These are phyloP conservation scores for Pionites leucogaster DNA, from an alignment of 2,113 vertebrate species.

Conservation along the genomic window DNA sequence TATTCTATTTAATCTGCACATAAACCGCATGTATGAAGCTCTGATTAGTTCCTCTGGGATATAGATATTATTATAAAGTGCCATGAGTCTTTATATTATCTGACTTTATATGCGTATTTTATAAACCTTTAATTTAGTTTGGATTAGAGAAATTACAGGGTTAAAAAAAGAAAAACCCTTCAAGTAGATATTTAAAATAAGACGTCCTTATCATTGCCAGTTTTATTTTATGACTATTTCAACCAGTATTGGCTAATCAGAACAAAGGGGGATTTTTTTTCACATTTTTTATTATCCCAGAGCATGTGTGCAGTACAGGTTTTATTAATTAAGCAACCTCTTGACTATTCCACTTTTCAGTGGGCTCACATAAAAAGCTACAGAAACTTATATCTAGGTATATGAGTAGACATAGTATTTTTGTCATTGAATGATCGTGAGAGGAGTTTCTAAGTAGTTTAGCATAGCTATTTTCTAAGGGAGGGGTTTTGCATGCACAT, in stretches of 20 bases:
- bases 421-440: not conserved
- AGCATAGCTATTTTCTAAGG: not conserved
- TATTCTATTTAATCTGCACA: not conserved
- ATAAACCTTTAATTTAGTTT: not conserved
- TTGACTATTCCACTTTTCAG: not conserved
- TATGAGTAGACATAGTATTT: not conserved
- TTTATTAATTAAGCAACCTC: slow-evolving; percentile 24
- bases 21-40: not conserved
- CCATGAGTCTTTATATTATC: not conserved
- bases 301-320: not conserved
- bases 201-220: not conserved
- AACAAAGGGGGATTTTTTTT: not conserved
- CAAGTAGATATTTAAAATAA: not conserved
- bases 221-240: slow-evolving; percentile 62
- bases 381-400: not conserved
- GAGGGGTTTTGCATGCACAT: not conserved
- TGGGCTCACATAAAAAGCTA: not conserved
- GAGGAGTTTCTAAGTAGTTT: not conserved
- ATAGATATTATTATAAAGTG: not conserved
- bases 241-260: slow-evolving; percentile 4
- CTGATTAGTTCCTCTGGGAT: not conserved
- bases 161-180: not conserved
- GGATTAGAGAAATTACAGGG: not conserved
- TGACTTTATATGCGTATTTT: not conserved
- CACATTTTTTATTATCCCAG: not conserved